phyloP scores from a whole-genome alignment of 2,888 invertebrate species.

The Tipula confusa region DNA sequence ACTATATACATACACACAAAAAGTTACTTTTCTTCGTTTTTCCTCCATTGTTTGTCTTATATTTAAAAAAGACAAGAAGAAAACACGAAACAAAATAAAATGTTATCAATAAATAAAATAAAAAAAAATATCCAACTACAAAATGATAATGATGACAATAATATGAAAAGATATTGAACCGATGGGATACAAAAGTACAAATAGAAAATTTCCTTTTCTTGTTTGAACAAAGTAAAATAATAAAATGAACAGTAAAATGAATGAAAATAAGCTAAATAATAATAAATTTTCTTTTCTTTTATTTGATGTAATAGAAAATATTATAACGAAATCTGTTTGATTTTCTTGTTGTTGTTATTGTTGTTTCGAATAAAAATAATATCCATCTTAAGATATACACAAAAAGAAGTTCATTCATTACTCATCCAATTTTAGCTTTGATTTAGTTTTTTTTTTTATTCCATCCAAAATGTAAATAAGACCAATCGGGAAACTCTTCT shows the following conservation, averaged over 20 bases:
- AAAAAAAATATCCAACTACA: constrained; percentile 15
- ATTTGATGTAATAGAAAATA: background rate
- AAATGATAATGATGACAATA: constrained; percentile 25
- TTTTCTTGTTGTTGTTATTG: background rate
- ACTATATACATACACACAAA: background rate
- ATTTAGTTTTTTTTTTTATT: background rate
- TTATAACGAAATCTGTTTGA: background rate
- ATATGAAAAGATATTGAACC: constrained; percentile 25
- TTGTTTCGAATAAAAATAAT: no score
- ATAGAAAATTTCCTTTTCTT: constrained; percentile 21
- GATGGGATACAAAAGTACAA: constrained; percentile 27
- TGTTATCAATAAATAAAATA: constrained; percentile 12
- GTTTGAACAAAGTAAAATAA: constrained; percentile 27
- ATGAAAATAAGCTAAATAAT: background rate
- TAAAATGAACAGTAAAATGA: background rate
- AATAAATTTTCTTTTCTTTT: constrained; percentile 25
- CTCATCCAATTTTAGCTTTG: background rate
- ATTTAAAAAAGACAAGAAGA: background rate
- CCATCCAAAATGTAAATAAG: background rate
- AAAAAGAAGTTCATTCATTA: background rate
- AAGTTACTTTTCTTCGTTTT: background rate
- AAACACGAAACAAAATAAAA: background rate
- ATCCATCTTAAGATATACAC: background rate
- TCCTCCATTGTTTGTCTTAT: background rate
- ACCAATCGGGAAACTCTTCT: constrained; percentile 20